Base-by-base conservation (phyloP, 2,888 invertebrate species). In the Spatulosminthurus flaviceps region DNA sequence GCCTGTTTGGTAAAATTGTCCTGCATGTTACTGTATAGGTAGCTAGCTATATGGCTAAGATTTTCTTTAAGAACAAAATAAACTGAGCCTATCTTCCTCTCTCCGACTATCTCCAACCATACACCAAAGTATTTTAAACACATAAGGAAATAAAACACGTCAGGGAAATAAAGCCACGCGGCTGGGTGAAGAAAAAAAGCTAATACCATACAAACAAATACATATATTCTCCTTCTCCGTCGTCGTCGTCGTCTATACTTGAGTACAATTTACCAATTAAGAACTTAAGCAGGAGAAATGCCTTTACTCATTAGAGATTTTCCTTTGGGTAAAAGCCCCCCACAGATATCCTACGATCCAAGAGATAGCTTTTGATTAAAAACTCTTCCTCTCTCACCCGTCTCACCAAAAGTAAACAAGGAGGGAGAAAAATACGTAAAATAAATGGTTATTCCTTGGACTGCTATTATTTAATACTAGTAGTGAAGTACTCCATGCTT, bases 291-390 rank as follows among this genome's bases (percentile, higher is more conserved):
- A 72, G 64, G 26, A 72, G 72, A 64, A 78, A 61, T 78, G 41
- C 29, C 60, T 64, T 16, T 41, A 80, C 81, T 83, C 84, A 84
- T 84, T 84, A 84, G 79, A 82, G 82, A 84, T 82, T 83, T 82
- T 81, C 73, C 43, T 73, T 26, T 51, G 79, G 60, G 51, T 69
- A 60, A 29, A 43, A 43, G 28, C 72, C 78, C 78, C 78, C 78
- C 60, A 71, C 34, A 16, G 43, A 21, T 77, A 67, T 21, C 66
- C 77, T 21, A 76, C 42, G 64, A 64, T 42, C 24, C 76, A 41
- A n/a, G 21, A 76, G 42, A 29, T 41, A 76, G 77, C 67, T 42
- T 67, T 77, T 69, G 77, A 77, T 77, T 77, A 77, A 77, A 77
- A 77, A 71, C 61, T 61, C 66, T 70, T 28, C 9, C 5, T 51